Evolutionary conservation across 2,113 vertebrate genomes (phyloP), one percentile per base, ranked within the genome.

Genomic region (Platichthys flesus): DNA sequence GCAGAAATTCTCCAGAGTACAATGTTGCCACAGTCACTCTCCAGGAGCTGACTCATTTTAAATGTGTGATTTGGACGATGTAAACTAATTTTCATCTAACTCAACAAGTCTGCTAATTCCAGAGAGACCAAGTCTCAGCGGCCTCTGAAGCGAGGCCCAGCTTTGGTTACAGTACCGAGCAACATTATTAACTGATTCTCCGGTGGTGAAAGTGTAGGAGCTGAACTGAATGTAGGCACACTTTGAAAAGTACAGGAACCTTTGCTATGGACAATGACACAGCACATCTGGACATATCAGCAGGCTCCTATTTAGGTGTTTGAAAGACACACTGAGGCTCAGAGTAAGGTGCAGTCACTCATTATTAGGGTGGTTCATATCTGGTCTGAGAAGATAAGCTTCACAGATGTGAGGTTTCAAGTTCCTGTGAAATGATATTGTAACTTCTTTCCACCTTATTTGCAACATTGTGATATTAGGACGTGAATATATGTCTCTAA

Each of bases 141-240:
- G 84, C 64, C 45, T 71, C 62, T 59, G 37, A 56, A 85, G 62
- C 18, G 18, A 79, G 84, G 88, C n/a, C n/a, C 86, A 74, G 28
- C 62, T 78, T 85, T 92, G 75, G 89, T 92, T 84, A 91, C 85
- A 85, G 74, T 73, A 65, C 65, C 20, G 31, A 71, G 67, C 61
- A 60, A 56, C 55, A 67, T 84, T 65, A 72, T 80, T 88, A 82
- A 78, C 35, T 1, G 26, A 83, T 9, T 79, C 81, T 75, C 74
- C 42, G 28, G 74, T 60, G 60, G 73, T 73, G 75, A 87, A 52
- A 49, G n/a, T 26, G 26, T 62, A 35, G 57, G n/a, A 16, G 62
- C 26, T 67, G 52, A 58, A 55, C 20, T 75, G 45, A 59, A 71
- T 71, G 66, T 70, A 67, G 55, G 54, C 26, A 37, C 23, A 63